Conservation (phyloP, 1,140 invertebrate species). For the Hormaphis cornu region DNA sequence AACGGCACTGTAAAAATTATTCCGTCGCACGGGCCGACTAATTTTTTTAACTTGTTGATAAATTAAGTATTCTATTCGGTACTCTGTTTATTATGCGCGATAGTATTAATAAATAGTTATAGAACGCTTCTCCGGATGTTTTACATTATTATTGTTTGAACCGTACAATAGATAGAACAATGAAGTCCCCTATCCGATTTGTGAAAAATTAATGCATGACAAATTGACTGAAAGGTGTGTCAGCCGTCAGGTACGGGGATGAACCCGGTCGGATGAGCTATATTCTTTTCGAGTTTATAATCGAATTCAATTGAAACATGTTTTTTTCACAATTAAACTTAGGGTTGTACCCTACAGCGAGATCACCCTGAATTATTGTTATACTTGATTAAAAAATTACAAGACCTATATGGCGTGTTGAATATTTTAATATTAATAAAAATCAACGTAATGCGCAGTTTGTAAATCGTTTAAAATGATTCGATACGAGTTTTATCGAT, state of each 20-base stretch:
- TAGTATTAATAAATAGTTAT: conserved; percentile 14
- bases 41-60: conserved; percentile 4
- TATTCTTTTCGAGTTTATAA: not conserved
- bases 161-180: conserved; percentile 15
- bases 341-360: not conserved
- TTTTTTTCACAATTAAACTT: conserved; percentile 17
- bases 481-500: too few relatives aligned
- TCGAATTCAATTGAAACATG: conserved; percentile 11
- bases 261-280: not conserved
- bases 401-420: not conserved
- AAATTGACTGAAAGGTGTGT: conserved; percentile 20
- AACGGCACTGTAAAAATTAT: not conserved
- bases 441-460: too few relatives aligned
- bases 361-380: not conserved
- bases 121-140: not conserved
- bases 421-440: not conserved
- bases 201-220: conserved; percentile 27
- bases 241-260: conserved; percentile 14
- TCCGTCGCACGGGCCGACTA: not conserved
- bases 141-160: conserved; percentile 4
- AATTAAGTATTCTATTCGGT: conserved; percentile 6
- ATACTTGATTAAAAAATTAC: not conserved
- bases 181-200: conserved; percentile 15
- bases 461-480: too few relatives aligned
- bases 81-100: conserved; percentile 3